phyloP scores from a whole-genome alignment of 2,113 vertebrate genomes.

The Heliornis fulica region DNA sequence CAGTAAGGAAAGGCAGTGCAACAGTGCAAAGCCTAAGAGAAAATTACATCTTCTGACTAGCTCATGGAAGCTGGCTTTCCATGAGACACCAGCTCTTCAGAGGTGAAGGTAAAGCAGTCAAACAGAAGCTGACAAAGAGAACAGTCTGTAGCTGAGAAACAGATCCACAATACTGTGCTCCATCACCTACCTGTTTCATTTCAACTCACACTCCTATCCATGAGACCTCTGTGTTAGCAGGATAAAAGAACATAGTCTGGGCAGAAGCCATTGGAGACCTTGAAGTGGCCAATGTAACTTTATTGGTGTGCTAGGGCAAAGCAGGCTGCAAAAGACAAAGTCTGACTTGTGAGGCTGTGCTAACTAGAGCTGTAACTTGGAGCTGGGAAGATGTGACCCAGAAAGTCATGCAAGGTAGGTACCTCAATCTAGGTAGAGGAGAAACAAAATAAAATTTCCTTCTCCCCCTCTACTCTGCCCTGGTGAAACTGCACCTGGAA shows the following conservation, averaged over 20 bases:
- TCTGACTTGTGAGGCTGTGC: neutral
- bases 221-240: neutral
- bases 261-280: neutral
- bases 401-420: neutral
- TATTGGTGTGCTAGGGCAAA: neutral
- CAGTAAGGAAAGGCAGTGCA: neutral
- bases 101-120: neutral
- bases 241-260: neutral
- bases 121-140: neutral
- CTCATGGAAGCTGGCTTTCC: neutral
- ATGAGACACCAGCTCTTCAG: neutral
- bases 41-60: neutral
- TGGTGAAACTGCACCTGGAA: no score
- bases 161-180: accelerated
- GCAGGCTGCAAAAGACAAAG: neutral
- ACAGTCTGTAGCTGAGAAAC: neutral
- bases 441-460: neutral
- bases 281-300: neutral
- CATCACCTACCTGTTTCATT: neutral
- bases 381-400: neutral
- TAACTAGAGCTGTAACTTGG: neutral
- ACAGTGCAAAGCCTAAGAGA: neutral
- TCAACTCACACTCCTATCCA: neutral
- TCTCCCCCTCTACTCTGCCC: no score
- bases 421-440: neutral